Evolutionary conservation across 2,797 vertebrate genomes (phyloP), one percentile per base, ranked within the genome.

Genomic region (Australoheros facetus): DNA sequence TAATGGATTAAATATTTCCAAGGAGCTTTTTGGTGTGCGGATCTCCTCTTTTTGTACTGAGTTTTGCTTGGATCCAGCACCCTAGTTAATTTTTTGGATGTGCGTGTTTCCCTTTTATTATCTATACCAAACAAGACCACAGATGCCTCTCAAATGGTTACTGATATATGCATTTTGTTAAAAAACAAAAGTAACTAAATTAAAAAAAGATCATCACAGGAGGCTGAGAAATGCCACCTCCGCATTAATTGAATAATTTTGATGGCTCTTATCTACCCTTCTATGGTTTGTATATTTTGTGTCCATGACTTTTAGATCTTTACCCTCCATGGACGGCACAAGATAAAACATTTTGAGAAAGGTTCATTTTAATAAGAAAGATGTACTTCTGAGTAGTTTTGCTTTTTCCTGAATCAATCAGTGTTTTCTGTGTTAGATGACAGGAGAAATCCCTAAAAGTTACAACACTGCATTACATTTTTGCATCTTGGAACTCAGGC

Each of bases 221-320:
- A 85, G n/a, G 53, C 69, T 72, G 71, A 84, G 72, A 81, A 69
- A 81, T 87, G 83, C 77, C 21, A 16, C 73, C 86, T 92, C 82
- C 12, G 2, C 74, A 76, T 74, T 87, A 80, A 90, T 88, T 88
- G 86, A 78, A 81, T 79, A 82, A 80, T 86, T 82, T 74, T 79
- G 72, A 87, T 87, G 80, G 73, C 82, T 85, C 82, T 85, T 78
- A 86, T 88, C 83, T 74, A 79, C 74, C 58, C 81, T 86, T 85
- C 37, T 71, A 78, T 76, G 80, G 53, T 86, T 82, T 86, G 82
- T 78, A 81, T 84, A 80, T 64, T 90, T 86, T 87, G 48, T 85
- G 80, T 85, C 87, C 79, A 81, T 73, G 73, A 75, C 54, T 87
- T 88, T 85, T 69, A 81, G 78, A 88, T 84, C 53, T 66, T 42